Base-by-base conservation (phyloP, 1,140 invertebrate genomes). In the Venustaconcha ellipsiformis region DNA sequence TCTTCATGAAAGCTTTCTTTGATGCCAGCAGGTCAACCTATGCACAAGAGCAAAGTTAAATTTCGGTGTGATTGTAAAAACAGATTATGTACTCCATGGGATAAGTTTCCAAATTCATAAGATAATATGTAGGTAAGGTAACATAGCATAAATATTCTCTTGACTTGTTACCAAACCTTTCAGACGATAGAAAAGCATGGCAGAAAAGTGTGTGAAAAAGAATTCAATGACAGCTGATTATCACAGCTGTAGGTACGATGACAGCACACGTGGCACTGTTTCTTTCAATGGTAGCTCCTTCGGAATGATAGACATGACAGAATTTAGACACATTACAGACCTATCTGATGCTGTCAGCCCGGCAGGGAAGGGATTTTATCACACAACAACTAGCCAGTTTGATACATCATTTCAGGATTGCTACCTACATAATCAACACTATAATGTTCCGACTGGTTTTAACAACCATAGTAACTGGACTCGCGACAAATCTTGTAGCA, bases 171-270 rank as follows among this genome's bases (percentile, higher is more conserved):
- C 37, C 37, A 48, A 48, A 48, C 37, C 5, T 48, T 48, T 48
- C 37, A 48, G 37, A 48, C 37, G 37, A 48, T 48, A 48, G 37
- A 48, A 48, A 48, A 6, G 6, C 11, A 48, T 48, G 37, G 37
- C 37, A 48, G 37, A 48, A 48, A 48, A 48, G 37, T 48, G 37
- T 48, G 37, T 11, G 37, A 48, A 48, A 48, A 48, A 48, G 37
- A 88, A 84, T 84, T 86, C 87, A 85, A 88, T 88, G 87, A 88
- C 84, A 83, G 80, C 83, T 15, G 87, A 88, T 72, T 86, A 84
- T 68, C 79, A 85, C 56, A 88, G 87, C 68, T 88, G 87, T 68
- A 74, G 87, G 71, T 88, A 86, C 74, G 87, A 88, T 71, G 74
- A 80, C 58, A 77, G 76, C 63, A 70, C 67, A 18, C 64, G 60